Evolutionary conservation across 2,797 vertebrate species (phyloP).

Genomic region (Arctocebus calabarensis): DNA sequence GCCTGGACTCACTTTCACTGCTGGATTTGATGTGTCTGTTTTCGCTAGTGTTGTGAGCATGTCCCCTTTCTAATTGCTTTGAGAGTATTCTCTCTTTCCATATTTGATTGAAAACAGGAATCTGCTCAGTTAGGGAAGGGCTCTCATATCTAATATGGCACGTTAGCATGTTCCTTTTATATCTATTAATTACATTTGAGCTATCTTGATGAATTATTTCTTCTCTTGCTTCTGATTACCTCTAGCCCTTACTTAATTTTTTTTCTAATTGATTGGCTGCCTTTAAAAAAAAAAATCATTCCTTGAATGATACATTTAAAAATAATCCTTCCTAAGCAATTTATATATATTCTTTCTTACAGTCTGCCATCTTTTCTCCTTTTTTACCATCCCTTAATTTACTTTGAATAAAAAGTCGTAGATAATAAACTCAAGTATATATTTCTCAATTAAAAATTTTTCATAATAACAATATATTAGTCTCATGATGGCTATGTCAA

Average conservation of each 20-base stretch:
- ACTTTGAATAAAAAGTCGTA: conserved; percentile 30
- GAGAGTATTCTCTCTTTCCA: background rate
- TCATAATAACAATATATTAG: background rate
- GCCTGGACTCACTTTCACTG: background rate
- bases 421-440: conserved; percentile 18
- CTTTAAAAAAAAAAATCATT: conserved; percentile 36
- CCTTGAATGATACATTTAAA: conserved; percentile 13
- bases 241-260: background rate
- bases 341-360: conserved; percentile 24
- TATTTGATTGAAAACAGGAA: background rate
- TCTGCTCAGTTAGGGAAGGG: background rate
- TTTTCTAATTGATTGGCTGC: background rate
- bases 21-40: background rate
- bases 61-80: background rate
- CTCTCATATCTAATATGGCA: background rate
- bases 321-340: conserved; percentile 17
- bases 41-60: background rate
- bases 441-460: background rate
- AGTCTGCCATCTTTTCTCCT: background rate
- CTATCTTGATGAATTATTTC: background rate
- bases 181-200: background rate
- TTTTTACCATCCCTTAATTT: background rate
- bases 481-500: background rate
- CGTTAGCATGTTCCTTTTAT: background rate
- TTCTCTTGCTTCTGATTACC: background rate